Percentiles rank a stretch among this genome's conserved stretches.
These are phyloP conservation scores for Elysia chlorotica DNA, from an alignment of 1,140 invertebrate species.

Conservation along the genomic window DNA sequence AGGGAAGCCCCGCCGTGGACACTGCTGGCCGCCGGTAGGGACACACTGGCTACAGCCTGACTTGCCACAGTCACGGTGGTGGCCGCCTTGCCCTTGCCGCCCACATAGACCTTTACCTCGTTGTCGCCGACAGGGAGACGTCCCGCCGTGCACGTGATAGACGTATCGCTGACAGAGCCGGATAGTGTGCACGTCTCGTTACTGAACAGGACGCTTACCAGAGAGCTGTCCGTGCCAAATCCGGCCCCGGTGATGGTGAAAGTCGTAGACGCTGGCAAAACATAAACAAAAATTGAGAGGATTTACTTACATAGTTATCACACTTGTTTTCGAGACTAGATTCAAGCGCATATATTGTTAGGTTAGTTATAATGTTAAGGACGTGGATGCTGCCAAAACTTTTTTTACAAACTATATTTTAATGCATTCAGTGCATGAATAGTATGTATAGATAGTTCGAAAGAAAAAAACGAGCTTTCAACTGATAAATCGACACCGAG, in stretches of 20 bases:
- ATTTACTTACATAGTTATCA: too few species aligned
- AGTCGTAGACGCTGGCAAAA: constrained; percentile 24
- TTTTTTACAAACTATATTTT: too few species aligned
- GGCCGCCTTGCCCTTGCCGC: constrained; percentile 9
- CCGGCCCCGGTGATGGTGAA: constrained; percentile 40
- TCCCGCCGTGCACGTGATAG: constrained; percentile 28
- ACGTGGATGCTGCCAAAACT: too few species aligned
- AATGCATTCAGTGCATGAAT: too few species aligned
- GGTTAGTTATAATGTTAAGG: too few species aligned
- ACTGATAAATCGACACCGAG: too few species aligned
- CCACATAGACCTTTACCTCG: constrained; percentile 9
- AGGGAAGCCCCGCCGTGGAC: constrained; percentile 26
- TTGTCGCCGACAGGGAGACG: constrained; percentile 24
- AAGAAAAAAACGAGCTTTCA: too few species aligned
- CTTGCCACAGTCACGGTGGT: constrained; percentile 5
- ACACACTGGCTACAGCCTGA: background rate
- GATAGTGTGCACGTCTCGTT: constrained; percentile 24
- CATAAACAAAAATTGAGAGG: too few species aligned
- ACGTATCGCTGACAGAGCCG: too few species aligned
- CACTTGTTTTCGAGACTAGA: too few species aligned
- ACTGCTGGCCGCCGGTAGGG: constrained; percentile 34
- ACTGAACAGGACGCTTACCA: constrained; percentile 34
- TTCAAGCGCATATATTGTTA: too few species aligned
- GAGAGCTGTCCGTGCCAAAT: constrained; percentile 25
- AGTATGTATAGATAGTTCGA: too few species aligned